Evolutionary conservation across 2,888 invertebrate genomes (phyloP), one percentile per base, ranked within the genome.

Genomic region (Trissonchulus latispiculum): DNA sequence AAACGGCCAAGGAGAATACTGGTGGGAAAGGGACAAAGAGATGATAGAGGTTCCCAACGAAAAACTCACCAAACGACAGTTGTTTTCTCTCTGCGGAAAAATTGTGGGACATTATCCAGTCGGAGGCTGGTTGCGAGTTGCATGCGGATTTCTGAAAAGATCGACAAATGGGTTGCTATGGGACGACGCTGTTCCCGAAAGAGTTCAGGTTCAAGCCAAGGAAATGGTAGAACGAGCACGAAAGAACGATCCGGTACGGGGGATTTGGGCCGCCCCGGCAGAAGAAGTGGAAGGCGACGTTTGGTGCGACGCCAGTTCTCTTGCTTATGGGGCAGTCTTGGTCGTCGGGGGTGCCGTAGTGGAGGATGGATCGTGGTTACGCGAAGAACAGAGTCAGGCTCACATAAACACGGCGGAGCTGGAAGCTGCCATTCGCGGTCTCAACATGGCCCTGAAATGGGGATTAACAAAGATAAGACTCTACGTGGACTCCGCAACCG

Each of bases 221-320:
- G 33, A 68, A 3, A 31, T 68, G 69, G 36, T 15, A 36, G 36
- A 68, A 32, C 33, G 36, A 23, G 33, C 36, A 36, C n/a, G 2
- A 36, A 28, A 23, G n/a, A 33, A 68, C 36, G 69, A 68, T 33
- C 69, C 69, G 23, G 36, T 68, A n/a, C 2, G n/a, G 8, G 69
- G 69, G n/a, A 35, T n/a, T 3, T 68, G 69, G 31, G 36, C 35
- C n/a, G 69, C 36, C 23, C n/a, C 28, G 3, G 36, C 2, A 3
- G 36, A 28, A 33, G n/a, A 2, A 28, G 28, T 28, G 2, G 18
- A 23, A 36, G 69, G 69, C n/a, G 35, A 23, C 8, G 36, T 68
- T 36, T 68, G 69, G 69, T 68, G 69, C 36, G 69, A 68, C 36
- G 31, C 69, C 3, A 68, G 69, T 33, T 31, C 31, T 36, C 2